Percentiles rank a stretch among this genome's conserved stretches.
phyloP scores from a whole-genome alignment of 2,113 vertebrate genomes.

The Pica pica region DNA sequence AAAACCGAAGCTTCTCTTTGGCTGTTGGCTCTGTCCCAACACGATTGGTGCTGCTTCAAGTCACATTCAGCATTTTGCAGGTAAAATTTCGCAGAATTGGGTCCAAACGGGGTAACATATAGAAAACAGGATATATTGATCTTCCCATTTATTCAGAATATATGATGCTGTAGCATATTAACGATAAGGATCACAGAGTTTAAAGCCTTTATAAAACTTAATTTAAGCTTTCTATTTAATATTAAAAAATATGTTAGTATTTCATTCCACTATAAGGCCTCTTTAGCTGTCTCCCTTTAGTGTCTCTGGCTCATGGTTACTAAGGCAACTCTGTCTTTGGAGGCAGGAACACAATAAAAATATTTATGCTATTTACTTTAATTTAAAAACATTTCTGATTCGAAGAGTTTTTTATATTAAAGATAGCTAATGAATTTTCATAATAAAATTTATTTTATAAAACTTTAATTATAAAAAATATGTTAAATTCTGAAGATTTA shows the following conservation, averaged over 20 bases:
- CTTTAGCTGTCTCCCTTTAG: not conserved
- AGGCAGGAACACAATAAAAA: not conserved
- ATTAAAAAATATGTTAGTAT: not conserved
- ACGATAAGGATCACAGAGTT: not conserved
- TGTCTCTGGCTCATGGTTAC: not conserved
- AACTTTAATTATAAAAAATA: not conserved
- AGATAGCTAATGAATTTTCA: not conserved
- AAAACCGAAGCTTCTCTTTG: rapidly evolving
- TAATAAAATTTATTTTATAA: not conserved
- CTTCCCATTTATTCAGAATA: not conserved
- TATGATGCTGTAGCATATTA: not conserved
- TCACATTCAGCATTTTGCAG: not conserved
- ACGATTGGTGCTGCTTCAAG: rapidly evolving
- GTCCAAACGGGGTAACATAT: rapidly evolving
- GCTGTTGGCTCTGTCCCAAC: not conserved
- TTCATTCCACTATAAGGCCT: not conserved
- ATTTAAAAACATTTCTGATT: not conserved
- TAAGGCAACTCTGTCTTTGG: not conserved
- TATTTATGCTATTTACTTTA: not conserved
- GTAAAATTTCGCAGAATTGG: not conserved
- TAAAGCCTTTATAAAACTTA: not conserved
- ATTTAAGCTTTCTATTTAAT: not conserved
- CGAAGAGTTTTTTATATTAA: not conserved
- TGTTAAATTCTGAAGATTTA: not conserved
- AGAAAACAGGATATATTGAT: not conserved